Base-by-base conservation (phyloP, 37 sponge, comb jelly and placozoan species). In the Corticium candelabrum region DNA sequence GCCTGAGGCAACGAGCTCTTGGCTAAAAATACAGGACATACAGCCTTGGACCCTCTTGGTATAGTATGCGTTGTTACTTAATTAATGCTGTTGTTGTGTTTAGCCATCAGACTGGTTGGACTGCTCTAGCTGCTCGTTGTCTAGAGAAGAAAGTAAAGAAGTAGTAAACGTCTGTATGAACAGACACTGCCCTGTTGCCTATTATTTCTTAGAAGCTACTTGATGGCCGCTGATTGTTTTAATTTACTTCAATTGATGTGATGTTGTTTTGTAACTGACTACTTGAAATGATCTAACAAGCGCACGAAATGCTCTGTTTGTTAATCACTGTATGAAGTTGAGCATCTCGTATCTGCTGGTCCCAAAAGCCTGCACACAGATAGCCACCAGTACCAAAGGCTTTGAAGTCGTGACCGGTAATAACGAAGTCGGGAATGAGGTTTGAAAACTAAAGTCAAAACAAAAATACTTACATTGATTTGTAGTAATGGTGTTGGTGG, bases 51-150 rank as follows among this genome's bases (percentile, higher is more conserved):
- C n/a, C n/a, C n/a, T n/a, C n/a, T n/a, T n/a, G n/a, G n/a, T n/a
- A n/a, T n/a, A n/a, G n/a, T n/a, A n/a, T n/a, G n/a, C n/a, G n/a
- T n/a, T n/a, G n/a, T n/a, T n/a, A n/a, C n/a, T n/a, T n/a, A n/a
- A n/a, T n/a, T n/a, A n/a, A n/a, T n/a, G n/a, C n/a, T n/a, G n/a
- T n/a, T n/a, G n/a, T n/a, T n/a, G n/a, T 70, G n/a, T 74, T 34
- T 70, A 95, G 96, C 70, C 96, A 95, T 62, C 96, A 95, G 39
- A 95, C 96, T 40, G 96, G 96, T 0, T 95, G 96, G 96, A 95
- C 96, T 34, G 96, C 93, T 0, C 57, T 95, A 2, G 82, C 76
- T 3, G 77, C 82, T 1, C 43, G 90, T 7, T 95, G 96, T 78
- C 69, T 95, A 35, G 91, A 94, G 74, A n/a, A n/a, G n/a, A n/a